Evolutionary conservation across 2,888 invertebrate species (phyloP), one percentile per base, ranked within the genome.

Genomic region (Platerodrilus igneus): DNA sequence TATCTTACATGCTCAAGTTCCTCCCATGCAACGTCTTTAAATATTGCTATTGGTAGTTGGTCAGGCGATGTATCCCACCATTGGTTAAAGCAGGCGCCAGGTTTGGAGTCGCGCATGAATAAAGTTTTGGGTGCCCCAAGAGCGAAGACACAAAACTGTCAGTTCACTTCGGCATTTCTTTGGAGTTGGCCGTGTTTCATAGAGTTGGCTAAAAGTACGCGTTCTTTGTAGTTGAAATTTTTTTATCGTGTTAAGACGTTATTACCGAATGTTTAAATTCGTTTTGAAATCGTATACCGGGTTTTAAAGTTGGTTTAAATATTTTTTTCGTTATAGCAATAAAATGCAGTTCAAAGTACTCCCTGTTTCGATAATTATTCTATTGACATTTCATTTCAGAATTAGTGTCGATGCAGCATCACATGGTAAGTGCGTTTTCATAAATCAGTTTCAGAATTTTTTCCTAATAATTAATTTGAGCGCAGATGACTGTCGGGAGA

Each of bases 21-120:
- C 66, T 63, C 66, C 66, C 67, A 67, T 66, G 63, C 62, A 61
- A 62, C 65, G 64, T 66, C 66, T 66, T 67, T 66, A 64, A 60
- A 61, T 62, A 61, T 61, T 63, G 62, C 64, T 55, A 67, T 67
- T 67, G 67, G 67, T 64, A 65, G 60, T 62, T 55, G 61, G 59
- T 54, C 59, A 56, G 56, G 57, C 60, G 57, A 59, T 64, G 62
- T 51, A 62, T 57, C 59, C 50, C 58, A 55, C 58, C 58, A 67
- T 67, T 67, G 67, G 67, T 56, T 56, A 55, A 48, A 52, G 48
- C 52, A 52, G 51, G 48, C 53, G 53, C 52, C 52, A 56, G 48
- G 55, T 49, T 46, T 50, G 48, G 48, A 47, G 53, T 61, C 52
- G 64, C 67, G 66, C 66, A 65, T 64, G 66, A 56, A 57, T 56